Conservation (phyloP, 2,888 invertebrate species). For the Cyclophora albipunctata region DNA sequence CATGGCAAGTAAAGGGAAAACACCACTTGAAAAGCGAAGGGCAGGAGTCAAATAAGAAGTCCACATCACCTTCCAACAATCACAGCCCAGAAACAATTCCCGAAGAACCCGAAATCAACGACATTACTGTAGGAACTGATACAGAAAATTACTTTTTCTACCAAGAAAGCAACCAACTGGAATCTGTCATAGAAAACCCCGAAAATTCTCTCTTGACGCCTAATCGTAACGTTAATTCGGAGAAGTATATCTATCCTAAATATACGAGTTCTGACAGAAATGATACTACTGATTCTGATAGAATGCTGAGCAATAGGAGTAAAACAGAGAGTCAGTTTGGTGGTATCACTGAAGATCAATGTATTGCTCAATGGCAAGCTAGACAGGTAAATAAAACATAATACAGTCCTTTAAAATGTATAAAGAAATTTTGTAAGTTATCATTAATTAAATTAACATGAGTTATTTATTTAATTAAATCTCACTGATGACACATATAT, state of each 20-base stretch:
- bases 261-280: constrained; percentile 33
- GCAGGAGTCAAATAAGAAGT: constrained; percentile 14
- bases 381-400: constrained; percentile 63
- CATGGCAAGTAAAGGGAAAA: constrained; percentile 81
- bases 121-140: constrained; percentile 5
- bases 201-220: constrained; percentile 37
- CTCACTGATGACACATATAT: no score
- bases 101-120: constrained; percentile 19
- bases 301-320: not conserved
- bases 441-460: no score
- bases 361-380: constrained; percentile 77
- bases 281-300: constrained; percentile 21
- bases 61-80: not conserved
- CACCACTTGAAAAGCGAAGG: constrained; percentile 73
- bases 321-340: no score
- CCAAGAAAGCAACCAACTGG: constrained; percentile 49
- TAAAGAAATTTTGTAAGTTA: no score
- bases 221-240: constrained; percentile 34
- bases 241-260: constrained; percentile 44
- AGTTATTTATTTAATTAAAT: no score
- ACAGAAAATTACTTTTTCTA: constrained; percentile 55
- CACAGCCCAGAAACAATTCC: not conserved
- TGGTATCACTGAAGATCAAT: constrained; percentile 44
- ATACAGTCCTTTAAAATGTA: no score
- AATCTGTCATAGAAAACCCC: constrained; percentile 38